Percentiles rank a stretch among this genome's conserved stretches.
Evolutionary conservation across 2,797 vertebrate species (phyloP).

Genomic region (Crocidura indochinensis): DNA sequence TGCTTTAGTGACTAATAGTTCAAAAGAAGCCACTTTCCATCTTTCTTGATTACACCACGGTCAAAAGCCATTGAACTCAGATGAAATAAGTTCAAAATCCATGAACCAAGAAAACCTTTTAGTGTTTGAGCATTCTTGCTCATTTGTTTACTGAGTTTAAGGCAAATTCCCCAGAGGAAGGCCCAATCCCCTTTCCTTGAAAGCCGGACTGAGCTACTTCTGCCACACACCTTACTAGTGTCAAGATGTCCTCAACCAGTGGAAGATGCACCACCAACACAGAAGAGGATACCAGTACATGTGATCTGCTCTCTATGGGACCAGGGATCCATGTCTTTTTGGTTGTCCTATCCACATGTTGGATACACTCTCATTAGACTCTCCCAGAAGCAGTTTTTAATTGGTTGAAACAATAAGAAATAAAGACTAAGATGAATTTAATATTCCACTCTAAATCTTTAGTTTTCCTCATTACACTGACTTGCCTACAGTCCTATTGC

Average conservation of each 20-base stretch:
- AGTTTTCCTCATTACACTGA: constrained; percentile 73
- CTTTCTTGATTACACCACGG: not conserved
- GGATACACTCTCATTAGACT: constrained; percentile 32
- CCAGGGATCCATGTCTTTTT: constrained; percentile 74
- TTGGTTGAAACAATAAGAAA: constrained; percentile 82
- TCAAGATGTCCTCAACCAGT: constrained; percentile 34
- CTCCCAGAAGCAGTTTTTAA: constrained; percentile 67
- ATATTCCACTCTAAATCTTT: constrained; percentile 78
- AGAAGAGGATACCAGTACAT: constrained; percentile 37
- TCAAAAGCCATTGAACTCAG: not conserved
- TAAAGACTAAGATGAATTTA: constrained; percentile 77
- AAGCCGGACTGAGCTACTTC: not conserved
- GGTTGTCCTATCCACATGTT: not conserved
- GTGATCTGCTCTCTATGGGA: not conserved
- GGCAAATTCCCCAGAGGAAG: not conserved
- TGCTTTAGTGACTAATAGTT: not conserved
- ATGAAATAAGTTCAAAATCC: constrained; percentile 15
- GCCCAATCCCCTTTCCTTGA: not conserved
- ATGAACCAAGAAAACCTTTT: not conserved
- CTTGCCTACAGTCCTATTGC: constrained; percentile 73
- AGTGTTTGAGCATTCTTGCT: not conserved
- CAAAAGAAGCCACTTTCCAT: not conserved
- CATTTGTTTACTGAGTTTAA: not conserved
- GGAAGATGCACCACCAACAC: not conserved
- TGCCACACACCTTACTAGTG: not conserved